Conservation (phyloP, 2,888 invertebrate species). For the Mythimna pallens region DNA sequence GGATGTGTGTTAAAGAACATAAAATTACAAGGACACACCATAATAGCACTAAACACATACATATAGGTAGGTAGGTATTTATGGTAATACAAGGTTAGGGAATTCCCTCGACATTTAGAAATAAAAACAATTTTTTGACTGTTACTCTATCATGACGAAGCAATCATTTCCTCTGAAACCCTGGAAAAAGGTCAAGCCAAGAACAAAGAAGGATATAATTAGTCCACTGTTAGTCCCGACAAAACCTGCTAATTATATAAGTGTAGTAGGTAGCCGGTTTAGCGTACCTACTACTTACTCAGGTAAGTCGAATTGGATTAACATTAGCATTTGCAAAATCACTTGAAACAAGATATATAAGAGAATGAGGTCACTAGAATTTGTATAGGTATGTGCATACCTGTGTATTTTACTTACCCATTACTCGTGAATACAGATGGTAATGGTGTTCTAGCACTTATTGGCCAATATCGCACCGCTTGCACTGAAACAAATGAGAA, state of each 20-base stretch:
- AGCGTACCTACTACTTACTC: neutral
- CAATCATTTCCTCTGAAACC: slow-evolving; percentile 38
- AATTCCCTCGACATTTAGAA: slow-evolving; percentile 45
- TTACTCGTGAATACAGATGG: slow-evolving; percentile 49
- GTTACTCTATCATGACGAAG: slow-evolving; percentile 32
- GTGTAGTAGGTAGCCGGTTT: neutral
- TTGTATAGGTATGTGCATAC: slow-evolving; percentile 5
- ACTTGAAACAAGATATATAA: slow-evolving; percentile 21
- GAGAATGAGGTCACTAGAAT: slow-evolving; percentile 40
- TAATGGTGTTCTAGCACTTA: slow-evolving; percentile 50
- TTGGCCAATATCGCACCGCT: slow-evolving; percentile 46
- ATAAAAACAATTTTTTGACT: slow-evolving; percentile 46
- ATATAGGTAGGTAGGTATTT: neutral
- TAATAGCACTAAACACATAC: neutral
- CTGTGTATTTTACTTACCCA: slow-evolving; percentile 64
- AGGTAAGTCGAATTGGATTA: slow-evolving; percentile 2
- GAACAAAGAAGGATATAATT: slow-evolving; percentile 33
- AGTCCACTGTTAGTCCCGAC: slow-evolving; percentile 18
- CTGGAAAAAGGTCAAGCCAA: slow-evolving; percentile 45
- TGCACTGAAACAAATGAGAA: slow-evolving; percentile 67
- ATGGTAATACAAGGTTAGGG: slow-evolving; percentile 29
- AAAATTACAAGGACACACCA: slow-evolving; percentile 38
- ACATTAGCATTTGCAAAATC: slow-evolving; percentile 28
- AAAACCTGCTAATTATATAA: slow-evolving; percentile 18
- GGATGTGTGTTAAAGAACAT: slow-evolving; percentile 40